Conservation (phyloP, 2,888 invertebrate genomes). For the Mythimna ferrago region DNA sequence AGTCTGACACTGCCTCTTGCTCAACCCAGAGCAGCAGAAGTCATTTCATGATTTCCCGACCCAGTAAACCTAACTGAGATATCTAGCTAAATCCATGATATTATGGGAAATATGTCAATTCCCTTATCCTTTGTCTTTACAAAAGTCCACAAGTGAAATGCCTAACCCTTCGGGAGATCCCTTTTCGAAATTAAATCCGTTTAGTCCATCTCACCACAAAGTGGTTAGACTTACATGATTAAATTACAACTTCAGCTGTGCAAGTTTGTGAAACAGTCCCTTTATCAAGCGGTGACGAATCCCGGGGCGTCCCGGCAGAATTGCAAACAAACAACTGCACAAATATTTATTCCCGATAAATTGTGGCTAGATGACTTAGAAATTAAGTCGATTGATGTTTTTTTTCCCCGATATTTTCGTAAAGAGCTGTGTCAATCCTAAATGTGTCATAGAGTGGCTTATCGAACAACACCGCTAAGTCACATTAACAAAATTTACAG, state of each 20-base stretch:
- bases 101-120: no score
- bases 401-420: constrained; percentile 4
- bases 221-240: not conserved
- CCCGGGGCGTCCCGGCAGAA: constrained; percentile 16
- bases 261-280: constrained; percentile 17
- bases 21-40: no score
- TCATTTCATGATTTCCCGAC: no score
- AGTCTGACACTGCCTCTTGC: no score
- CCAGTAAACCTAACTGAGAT: no score
- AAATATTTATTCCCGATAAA: constrained; percentile 47
- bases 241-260: constrained; percentile 15
- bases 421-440: not conserved
- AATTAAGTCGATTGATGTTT: not conserved
- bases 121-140: not conserved
- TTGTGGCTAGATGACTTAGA: not conserved
- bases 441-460: not conserved
- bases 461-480: no score
- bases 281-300: constrained; percentile 29
- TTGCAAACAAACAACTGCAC: constrained; percentile 8
- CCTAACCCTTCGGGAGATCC: constrained; percentile 5
- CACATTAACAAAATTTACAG: no score
- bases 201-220: constrained; percentile 14
- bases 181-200: constrained; percentile 11
- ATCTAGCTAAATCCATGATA: no score
- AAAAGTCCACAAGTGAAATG: not conserved